Percentiles rank a stretch among this genome's conserved stretches.
Evolutionary conservation across 2,113 vertebrate genomes (phyloP).

Genomic region (Psittacus erithacus): DNA sequence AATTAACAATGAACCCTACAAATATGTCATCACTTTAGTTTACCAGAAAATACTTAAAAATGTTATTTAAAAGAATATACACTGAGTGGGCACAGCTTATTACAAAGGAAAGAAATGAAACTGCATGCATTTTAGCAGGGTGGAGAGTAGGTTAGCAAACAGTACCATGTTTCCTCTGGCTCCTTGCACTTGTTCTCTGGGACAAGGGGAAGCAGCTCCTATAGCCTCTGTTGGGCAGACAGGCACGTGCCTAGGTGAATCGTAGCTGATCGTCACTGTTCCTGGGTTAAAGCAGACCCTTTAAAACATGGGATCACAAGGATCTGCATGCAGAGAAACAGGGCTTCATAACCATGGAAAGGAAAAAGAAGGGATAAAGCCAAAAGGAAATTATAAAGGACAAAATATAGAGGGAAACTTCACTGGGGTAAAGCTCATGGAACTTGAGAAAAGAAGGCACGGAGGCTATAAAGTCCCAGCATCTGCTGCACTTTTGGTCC

Average conservation of each 20-base stretch:
- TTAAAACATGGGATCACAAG: not conserved
- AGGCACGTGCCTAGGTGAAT: not conserved
- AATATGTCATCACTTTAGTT: constrained; percentile 72
- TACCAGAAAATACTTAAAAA: constrained; percentile 67
- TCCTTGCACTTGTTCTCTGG: accelerated
- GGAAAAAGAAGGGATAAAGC: not conserved
- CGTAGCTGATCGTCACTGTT: not conserved
- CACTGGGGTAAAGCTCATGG: accelerated
- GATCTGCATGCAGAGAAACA: not conserved
- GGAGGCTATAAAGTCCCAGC: not conserved
- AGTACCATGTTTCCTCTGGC: not conserved
- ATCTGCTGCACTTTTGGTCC: not conserved
- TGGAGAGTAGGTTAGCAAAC: not conserved
- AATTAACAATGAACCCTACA: constrained; percentile 72
- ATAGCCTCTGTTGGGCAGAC: not conserved
- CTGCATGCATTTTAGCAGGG: not conserved
- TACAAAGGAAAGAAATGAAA: not conserved
- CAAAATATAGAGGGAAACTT: not conserved
- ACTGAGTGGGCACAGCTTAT: constrained; percentile 41
- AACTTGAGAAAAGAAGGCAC: not conserved
- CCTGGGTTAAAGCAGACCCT: not conserved
- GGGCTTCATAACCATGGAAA: not conserved
- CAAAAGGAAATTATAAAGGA: not conserved
- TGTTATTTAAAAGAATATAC: constrained; percentile 60
- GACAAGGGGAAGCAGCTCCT: not conserved